phyloP scores from a whole-genome alignment of 2,113 vertebrate species.

The Pseudopipra pipra region DNA sequence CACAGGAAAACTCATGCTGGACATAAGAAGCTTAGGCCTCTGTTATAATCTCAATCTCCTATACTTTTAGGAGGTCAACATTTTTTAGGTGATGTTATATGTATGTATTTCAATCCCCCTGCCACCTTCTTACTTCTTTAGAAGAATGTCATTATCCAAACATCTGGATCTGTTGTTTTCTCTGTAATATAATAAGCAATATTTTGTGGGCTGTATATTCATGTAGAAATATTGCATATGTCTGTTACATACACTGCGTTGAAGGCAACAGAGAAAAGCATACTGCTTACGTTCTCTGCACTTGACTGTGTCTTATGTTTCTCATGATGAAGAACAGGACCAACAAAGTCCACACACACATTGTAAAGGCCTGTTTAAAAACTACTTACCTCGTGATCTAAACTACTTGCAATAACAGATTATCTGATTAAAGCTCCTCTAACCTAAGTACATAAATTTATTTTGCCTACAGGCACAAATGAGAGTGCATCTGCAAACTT shows the following conservation, averaged over 20 bases:
- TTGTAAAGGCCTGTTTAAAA: slow-evolving; percentile 48
- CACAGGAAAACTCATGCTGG: background rate
- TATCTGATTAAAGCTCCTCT: slow-evolving; percentile 41
- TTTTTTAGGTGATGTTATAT: background rate
- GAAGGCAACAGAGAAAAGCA: background rate
- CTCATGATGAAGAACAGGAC: slow-evolving; percentile 40
- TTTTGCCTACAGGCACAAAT: slow-evolving; percentile 25
- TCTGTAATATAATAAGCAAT: slow-evolving; percentile 33
- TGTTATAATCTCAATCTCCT: background rate
- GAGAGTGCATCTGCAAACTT: slow-evolving; percentile 9
- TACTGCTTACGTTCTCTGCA: slow-evolving; percentile 2
- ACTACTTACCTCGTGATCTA: slow-evolving; percentile 30
- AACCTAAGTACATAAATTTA: slow-evolving; percentile 43
- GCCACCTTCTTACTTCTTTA: background rate
- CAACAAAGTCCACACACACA: background rate
- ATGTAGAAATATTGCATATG: slow-evolving; percentile 11
- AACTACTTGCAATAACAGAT: slow-evolving; percentile 48
- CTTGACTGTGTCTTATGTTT: background rate
- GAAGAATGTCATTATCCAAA: slow-evolving; percentile 27
- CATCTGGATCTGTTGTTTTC: slow-evolving; percentile 37
- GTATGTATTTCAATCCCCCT: background rate
- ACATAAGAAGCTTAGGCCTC: background rate
- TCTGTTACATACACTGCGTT: background rate
- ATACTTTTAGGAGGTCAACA: background rate
- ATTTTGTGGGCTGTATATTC: slow-evolving; percentile 10